Base-by-base conservation (phyloP, 2,113 vertebrate species). In the Carettochelys insculpta region DNA sequence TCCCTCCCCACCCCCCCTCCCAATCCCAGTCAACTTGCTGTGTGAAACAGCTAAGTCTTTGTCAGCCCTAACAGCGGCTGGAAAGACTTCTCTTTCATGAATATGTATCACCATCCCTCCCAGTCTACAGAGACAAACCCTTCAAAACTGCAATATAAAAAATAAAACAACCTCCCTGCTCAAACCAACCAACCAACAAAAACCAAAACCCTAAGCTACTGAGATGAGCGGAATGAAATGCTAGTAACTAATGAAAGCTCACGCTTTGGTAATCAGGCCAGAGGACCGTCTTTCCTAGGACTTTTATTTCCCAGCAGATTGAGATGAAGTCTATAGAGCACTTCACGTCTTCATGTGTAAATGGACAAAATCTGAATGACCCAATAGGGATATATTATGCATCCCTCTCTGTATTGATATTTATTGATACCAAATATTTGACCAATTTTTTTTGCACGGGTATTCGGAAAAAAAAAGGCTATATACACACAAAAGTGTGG, bases 11-110 rank as follows among this genome's bases (percentile, higher is more conserved):
- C 97, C 95, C 48, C 48, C 48, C 48, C 48, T 14, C 14, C 48
- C 96, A 97, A 96, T 95, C 95, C 93, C 94, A 97, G 95, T 95
- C 97, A 96, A 96, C 97, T 98, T 95, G 96, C 96, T 97, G 95
- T 96, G 97, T 97, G 97, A 96, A 97, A 98, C 97, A 98, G 97
- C 97, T 85, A 95, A 94, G 96, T 96, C 98, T 98, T 98, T 98
- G 98, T 98, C 97, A 97, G 94, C 2, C 38, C 48, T 80, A 94
- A 96, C 96, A 95, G 86, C 79, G 96, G 86, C 90, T 96, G 94
- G 94, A 97, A 96, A 95, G 96, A 95, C 94, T 89, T 82, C 80
- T 94, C 88, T 94, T 96, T 98, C 98, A 98, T 98, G 98, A 98
- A 98, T 98, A 98, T 98, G 98, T 93, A 98, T 98, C 81, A 96